A percentile compares a stretch with the other conserved stretches of the same genome.
Evolutionary conservation across 1,140 invertebrate genomes (phyloP).

Genomic region (Stegodyphus mimosarum): DNA sequence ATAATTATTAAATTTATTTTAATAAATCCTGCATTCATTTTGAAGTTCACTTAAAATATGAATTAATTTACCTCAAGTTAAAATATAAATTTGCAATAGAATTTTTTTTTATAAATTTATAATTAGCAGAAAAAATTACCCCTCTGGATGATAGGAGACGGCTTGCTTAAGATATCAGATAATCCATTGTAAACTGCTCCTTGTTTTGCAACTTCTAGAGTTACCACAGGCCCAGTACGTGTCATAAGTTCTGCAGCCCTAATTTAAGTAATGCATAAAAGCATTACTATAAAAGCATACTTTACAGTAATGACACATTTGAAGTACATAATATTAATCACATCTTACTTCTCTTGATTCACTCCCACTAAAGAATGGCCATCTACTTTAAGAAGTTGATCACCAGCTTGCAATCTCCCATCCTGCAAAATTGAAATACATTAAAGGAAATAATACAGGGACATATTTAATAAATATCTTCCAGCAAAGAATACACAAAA

Average conservation of each 20-base stretch:
- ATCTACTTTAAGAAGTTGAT: constrained; percentile 97
- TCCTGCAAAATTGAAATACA: constrained; percentile 72
- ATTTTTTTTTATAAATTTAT: no score
- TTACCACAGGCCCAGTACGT: constrained; percentile 90
- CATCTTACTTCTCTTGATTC: constrained; percentile 87
- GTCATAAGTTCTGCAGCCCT: constrained; percentile 96
- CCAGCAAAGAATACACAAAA: not conserved
- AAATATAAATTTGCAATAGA: no score
- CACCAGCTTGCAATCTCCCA: constrained; percentile 92
- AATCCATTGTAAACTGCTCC: constrained; percentile 97
- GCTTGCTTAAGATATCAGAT: constrained; percentile 78
- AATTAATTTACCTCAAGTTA: no score
- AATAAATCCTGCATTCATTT: no score
- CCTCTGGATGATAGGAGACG: constrained; percentile 84
- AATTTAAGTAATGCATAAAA: not conserved
- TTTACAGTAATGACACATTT: not conserved
- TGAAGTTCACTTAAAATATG: no score
- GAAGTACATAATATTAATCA: not conserved
- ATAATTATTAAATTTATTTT: no score
- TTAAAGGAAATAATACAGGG: not conserved
- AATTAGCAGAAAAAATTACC: constrained; percentile 72
- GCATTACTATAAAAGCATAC: not conserved
- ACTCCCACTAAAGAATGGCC: constrained; percentile 96
- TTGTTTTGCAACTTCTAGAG: constrained; percentile 95
- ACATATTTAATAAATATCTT: not conserved